These are phyloP conservation scores for Drosophila leonis DNA, from an alignment of 2,888 invertebrate genomes.

Conservation along the genomic window DNA sequence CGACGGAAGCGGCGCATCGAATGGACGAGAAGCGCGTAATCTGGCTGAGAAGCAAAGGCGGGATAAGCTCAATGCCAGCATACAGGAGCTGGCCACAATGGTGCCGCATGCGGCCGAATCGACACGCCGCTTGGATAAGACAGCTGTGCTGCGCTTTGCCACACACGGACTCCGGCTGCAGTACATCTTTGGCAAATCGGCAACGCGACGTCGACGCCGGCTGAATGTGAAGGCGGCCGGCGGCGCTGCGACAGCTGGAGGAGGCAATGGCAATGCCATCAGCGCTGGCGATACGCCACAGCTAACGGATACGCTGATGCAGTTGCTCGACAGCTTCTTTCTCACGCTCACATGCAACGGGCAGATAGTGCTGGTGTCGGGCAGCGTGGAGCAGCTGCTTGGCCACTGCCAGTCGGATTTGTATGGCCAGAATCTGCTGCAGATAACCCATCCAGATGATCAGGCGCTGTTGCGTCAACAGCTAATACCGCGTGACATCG, in stretches of 20 bases:
- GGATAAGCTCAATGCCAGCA: slow-evolving; percentile 94
- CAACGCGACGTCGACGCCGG: slow-evolving; percentile 53
- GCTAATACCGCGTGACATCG: slow-evolving; percentile 87
- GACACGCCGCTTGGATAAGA: slow-evolving; percentile 94
- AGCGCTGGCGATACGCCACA: slow-evolving; percentile 84
- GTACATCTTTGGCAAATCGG: slow-evolving; percentile 86
- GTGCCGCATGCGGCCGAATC: slow-evolving; percentile 93
- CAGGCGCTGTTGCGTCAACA: slow-evolving; percentile 90
- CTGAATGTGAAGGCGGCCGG: slow-evolving; percentile 36
- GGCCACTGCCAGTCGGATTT: slow-evolving; percentile 95
- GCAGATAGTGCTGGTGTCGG: slow-evolving; percentile 94
- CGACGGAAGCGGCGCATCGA: slow-evolving; percentile 81
- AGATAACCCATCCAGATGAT: slow-evolving; percentile 92
- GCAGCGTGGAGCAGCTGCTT: slow-evolving; percentile 93
- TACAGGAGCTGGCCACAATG: slow-evolving; percentile 92
- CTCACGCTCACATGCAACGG: slow-evolving; percentile 92
- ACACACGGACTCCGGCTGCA: slow-evolving; percentile 94
- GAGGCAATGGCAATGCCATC: slow-evolving; percentile 14
- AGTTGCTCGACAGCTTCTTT: slow-evolving; percentile 92
- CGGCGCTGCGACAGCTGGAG: neutral
- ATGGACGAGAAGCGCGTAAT: slow-evolving; percentile 93
- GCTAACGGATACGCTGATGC: slow-evolving; percentile 88
- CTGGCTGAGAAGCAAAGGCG: slow-evolving; percentile 96
- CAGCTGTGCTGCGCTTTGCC: slow-evolving; percentile 93
- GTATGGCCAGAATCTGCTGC: slow-evolving; percentile 92